Evolutionary conservation across 2,888 invertebrate species (phyloP), one percentile per base, ranked within the genome.

Genomic region (Cremastinae sp.): DNA sequence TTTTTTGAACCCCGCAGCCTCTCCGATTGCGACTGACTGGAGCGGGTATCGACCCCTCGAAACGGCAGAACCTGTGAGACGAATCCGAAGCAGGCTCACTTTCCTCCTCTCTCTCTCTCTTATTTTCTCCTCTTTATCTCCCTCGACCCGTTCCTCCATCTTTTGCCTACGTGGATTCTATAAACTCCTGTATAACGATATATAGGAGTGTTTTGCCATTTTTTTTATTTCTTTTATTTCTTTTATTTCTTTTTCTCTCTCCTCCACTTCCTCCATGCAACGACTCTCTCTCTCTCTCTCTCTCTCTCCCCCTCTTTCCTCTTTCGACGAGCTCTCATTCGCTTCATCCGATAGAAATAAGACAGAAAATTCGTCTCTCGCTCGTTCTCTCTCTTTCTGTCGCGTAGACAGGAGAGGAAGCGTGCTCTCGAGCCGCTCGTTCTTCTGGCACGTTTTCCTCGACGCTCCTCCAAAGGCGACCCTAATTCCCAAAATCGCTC

Each of bases 11-110:
- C 81, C 78, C 80, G 78, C 64, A 80, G 79, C 80, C 82, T 84
- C 85, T 83, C 83, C 80, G 80, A 84, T 82, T 75, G 79, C 79
- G 62, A 78, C 76, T 77, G 79, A 83, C 80, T 84, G 80, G 81
- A 83, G 79, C 75, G 79, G 77, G 69, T 85, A 84, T 84, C 83
- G 85, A 85, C 84, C 81, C 79, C 74, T 79, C 58, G 76, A 75
- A 73, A 65, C 73, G 58, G 73, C 76, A 65, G 69, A 73, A 65
- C 69, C 73, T 73, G 64, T 72, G 71, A 66, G 28, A 49, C 72
- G 69, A 73, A 65, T 65, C 59, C 73, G 22, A 45, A 34, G 43
- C 41, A 69, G 64, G 64, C 68, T 74, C 75, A 61, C 69, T 72
- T 74, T 77, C 74, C 75, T 82, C 76, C 72, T 47, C 59, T 65